phyloP scores from a whole-genome alignment of 2,888 invertebrate species.

The Argyra leucocephala region DNA sequence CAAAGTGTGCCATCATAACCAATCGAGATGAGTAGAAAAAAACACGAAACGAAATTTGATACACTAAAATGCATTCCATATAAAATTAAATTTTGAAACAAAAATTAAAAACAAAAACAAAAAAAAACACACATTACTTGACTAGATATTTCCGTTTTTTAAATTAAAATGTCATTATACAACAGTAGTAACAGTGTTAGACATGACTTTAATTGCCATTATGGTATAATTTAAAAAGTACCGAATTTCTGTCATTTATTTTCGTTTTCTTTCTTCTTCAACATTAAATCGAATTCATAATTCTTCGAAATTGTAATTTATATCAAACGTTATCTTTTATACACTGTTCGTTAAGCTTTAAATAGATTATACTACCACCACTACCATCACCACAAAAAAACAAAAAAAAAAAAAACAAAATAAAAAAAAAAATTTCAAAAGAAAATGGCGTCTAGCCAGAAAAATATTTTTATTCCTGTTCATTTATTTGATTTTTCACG shows the following conservation, averaged over 20 bases:
- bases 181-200: not conserved
- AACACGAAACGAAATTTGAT: too few species aligned
- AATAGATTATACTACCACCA: too few species aligned
- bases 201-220: not conserved
- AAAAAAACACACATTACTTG: too few species aligned
- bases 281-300: not conserved
- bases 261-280: not conserved
- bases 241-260: not conserved
- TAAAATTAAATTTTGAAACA: too few species aligned
- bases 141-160: not conserved
- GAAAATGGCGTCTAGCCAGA: conserved; percentile 20
- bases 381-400: conserved; percentile 12
- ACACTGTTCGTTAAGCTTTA: conserved; percentile 20
- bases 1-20: too few species aligned
- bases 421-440: too few species aligned
- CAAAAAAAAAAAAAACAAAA: too few species aligned
- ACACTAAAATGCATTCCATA: too few species aligned
- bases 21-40: too few species aligned
- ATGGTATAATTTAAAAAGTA: too few species aligned
- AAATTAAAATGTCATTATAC: not conserved
- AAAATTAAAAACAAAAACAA: too few species aligned
- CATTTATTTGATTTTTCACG: not conserved
- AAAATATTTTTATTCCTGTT: not conserved
- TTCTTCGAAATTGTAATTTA: not conserved
- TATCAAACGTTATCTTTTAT: conserved; percentile 18